Conservation (phyloP, 2,113 vertebrate species). For the Passer domesticus region DNA sequence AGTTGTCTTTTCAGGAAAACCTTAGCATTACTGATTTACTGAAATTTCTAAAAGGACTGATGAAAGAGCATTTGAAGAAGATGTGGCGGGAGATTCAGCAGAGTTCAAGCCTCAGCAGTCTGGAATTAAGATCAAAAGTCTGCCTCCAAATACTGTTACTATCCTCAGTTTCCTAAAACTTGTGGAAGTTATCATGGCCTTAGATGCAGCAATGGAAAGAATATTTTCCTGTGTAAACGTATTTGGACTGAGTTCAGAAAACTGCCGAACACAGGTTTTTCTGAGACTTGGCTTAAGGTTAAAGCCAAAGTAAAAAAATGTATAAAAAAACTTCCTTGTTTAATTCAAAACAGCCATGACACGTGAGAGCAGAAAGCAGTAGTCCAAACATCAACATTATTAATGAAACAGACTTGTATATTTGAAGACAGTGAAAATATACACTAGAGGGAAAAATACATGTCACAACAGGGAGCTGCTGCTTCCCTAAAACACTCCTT, state of each 20-base stretch:
- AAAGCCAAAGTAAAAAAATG: not conserved
- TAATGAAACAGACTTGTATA: not conserved
- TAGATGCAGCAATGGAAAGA: not conserved
- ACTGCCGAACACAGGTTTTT: not conserved
- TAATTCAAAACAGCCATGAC: not conserved
- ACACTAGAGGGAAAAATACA: not conserved
- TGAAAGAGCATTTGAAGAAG: not conserved
- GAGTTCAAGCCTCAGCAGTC: not conserved
- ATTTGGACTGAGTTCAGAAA: not conserved
- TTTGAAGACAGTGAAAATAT: not conserved
- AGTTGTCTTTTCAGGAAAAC: not conserved
- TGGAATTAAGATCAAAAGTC: not conserved
- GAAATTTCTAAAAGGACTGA: not conserved
- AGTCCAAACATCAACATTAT: not conserved
- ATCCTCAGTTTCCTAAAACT: not conserved
- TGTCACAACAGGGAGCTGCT: not conserved
- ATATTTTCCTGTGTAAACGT: not conserved
- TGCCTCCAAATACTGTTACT: not conserved
- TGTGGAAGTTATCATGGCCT: not conserved
- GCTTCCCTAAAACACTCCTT: not conserved
- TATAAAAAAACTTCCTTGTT: not conserved
- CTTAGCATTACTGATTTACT: not conserved
- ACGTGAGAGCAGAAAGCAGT: not conserved
- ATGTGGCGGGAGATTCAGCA: not conserved
- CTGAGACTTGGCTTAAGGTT: not conserved